Percentiles rank a stretch among this genome's conserved stretches.
phyloP scores from a whole-genome alignment of 1,140 invertebrate genomes.

The Leptestheria dahalacensis region DNA sequence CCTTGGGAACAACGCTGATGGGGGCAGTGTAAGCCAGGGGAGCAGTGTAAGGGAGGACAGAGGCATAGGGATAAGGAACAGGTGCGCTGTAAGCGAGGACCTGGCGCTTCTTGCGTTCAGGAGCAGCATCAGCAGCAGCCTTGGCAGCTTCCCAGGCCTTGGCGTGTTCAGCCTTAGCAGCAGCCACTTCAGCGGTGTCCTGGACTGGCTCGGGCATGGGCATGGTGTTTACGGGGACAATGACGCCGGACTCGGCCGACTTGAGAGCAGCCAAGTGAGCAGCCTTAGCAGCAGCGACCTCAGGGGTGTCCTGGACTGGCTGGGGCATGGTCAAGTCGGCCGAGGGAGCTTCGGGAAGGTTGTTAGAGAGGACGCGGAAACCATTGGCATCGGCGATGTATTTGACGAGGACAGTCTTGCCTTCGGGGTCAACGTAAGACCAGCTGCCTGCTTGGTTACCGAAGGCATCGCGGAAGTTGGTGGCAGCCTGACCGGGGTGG shows the following conservation, averaged over 20 bases:
- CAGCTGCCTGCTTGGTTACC: conserved; percentile 29
- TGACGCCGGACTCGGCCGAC: neutral
- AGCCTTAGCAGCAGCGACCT: conserved; percentile 13
- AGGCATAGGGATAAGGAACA: neutral
- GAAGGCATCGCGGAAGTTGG: conserved; percentile 20
- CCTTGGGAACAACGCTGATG: conserved; percentile 18
- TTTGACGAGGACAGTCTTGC: conserved; percentile 25
- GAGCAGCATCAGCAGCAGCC: neutral
- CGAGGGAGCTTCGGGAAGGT: conserved; percentile 18
- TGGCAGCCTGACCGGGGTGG: conserved; percentile 21
- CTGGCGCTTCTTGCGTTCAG: conserved; percentile 8
- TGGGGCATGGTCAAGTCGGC: neutral
- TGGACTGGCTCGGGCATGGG: conserved; percentile 7
- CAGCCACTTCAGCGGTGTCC: conserved; percentile 12
- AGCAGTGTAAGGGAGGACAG: conserved; percentile 2
- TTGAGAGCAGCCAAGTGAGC: conserved; percentile 9
- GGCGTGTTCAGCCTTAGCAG: conserved; percentile 11
- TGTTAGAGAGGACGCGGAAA: conserved; percentile 21
- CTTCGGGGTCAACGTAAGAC: conserved; percentile 27
- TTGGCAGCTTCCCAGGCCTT: conserved; percentile 21
- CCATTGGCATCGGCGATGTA: conserved; percentile 25
- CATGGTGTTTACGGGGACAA: neutral
- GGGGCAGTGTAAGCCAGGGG: conserved; percentile 17
- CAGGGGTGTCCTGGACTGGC: conserved; percentile 12
- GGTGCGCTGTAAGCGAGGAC: neutral